Conservation (phyloP, 2,797 vertebrate genomes). For the Falco naumanni region DNA sequence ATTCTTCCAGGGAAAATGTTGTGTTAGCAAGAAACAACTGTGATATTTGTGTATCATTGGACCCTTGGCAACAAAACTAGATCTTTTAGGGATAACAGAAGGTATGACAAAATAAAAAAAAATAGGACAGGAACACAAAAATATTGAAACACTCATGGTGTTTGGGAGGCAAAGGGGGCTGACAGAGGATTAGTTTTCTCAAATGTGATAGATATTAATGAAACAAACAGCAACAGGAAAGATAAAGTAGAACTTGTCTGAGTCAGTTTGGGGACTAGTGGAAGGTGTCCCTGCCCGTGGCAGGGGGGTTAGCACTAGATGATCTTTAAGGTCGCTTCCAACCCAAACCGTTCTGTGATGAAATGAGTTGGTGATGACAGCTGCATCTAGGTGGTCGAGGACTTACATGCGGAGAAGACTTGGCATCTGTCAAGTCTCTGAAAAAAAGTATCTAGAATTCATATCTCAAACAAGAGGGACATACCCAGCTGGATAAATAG, state of each 20-base stretch:
- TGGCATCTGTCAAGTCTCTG: not conserved
- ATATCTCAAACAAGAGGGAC: not conserved
- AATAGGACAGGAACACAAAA: not conserved
- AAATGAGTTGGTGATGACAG: not conserved
- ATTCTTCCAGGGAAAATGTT: not conserved
- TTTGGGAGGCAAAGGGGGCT: not conserved
- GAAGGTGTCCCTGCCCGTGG: too few species aligned
- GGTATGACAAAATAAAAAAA: not conserved
- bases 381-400: not conserved
- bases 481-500: slow-evolving; percentile 11
- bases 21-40: not conserved
- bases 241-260: not conserved
- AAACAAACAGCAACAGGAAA: not conserved
- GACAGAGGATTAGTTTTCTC: not conserved
- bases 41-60: not conserved
- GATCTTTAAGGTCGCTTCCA: too few species aligned
- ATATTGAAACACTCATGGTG: not conserved
- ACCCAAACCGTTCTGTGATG: too few species aligned
- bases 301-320: too few species aligned
- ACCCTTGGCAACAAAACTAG: not conserved
- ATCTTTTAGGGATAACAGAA: not conserved
- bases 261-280: not conserved
- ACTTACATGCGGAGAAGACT: not conserved
- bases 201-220: not conserved
- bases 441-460: not conserved